Percentiles rank a stretch among this genome's conserved stretches.
Evolutionary conservation across 2,888 invertebrate species (phyloP).

Genomic region (Iphiclides podalirius): DNA sequence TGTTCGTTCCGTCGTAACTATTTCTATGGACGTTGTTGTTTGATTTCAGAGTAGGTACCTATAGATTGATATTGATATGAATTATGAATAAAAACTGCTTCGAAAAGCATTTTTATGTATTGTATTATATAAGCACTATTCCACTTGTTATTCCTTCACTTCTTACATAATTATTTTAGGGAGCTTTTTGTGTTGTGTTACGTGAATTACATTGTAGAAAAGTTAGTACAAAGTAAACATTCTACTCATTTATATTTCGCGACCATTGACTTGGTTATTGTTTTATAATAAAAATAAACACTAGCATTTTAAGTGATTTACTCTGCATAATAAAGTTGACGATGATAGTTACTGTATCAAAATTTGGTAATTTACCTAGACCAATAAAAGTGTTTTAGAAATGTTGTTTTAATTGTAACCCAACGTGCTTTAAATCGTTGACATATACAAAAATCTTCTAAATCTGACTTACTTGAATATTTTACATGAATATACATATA

Average conservation of each 20-base stretch:
- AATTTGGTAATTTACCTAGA: constrained; percentile 65
- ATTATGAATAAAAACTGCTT: constrained; percentile 38
- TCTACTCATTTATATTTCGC: constrained; percentile 60
- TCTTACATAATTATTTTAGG: constrained; percentile 38
- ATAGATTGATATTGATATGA: constrained; percentile 45
- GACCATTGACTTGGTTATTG: constrained; percentile 72
- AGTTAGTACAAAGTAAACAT: constrained; percentile 66
- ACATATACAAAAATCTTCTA: no score
- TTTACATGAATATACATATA: no score
- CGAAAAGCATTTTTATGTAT: neutral
- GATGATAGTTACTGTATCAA: constrained; percentile 55
- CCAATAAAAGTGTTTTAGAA: constrained; percentile 75
- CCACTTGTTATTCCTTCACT: constrained; percentile 75
- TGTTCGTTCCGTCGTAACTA: constrained; percentile 62
- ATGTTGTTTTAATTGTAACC: constrained; percentile 29
- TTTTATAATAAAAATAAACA: constrained; percentile 38
- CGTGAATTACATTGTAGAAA: constrained; percentile 24
- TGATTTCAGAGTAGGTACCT: constrained; percentile 53
- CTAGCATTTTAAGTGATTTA: constrained; percentile 58
- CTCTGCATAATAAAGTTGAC: constrained; percentile 60
- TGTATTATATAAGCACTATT: constrained; percentile 40
- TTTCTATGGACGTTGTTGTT: constrained; percentile 52
- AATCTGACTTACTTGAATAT: no score
- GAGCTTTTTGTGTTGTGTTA: constrained; percentile 36
- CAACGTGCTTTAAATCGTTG: no score